Evolutionary conservation across 2,113 vertebrate genomes (phyloP).

Genomic region (Clupea harengus): DNA sequence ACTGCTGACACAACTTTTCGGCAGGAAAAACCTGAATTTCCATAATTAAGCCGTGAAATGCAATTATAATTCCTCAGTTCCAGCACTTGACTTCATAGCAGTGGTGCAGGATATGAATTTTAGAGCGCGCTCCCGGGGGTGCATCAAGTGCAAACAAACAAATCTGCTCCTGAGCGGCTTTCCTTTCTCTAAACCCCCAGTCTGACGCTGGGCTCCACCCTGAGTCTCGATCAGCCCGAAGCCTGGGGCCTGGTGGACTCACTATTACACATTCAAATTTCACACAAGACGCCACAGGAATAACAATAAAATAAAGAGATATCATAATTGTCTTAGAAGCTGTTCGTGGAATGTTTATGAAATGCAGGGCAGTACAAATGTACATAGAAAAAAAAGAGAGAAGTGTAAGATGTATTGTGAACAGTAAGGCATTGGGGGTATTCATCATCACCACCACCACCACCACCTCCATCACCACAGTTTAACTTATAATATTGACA

Average conservation of each 20-base stretch:
- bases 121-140: neutral
- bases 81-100: slow-evolving; percentile 18
- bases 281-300: slow-evolving; percentile 10
- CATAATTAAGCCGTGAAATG: slow-evolving; percentile 17
- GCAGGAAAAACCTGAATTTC: slow-evolving; percentile 17
- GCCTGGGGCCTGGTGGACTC: neutral
- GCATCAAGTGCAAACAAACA: slow-evolving; percentile 4
- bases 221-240: slow-evolving; percentile 30
- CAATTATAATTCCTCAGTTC: slow-evolving; percentile 20
- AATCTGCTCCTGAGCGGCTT: neutral
- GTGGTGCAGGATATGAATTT: slow-evolving; percentile 6
- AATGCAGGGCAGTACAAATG: neutral
- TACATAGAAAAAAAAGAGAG: neutral
- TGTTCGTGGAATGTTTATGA: neutral
- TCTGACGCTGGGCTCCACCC: neutral
- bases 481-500: no score
- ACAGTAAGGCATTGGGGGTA: no score
- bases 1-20: neutral
- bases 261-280: slow-evolving; percentile 28
- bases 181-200: neutral
- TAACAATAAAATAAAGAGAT: slow-evolving; percentile 3
- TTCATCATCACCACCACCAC: no score
- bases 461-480: no score
- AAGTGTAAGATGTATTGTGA: no score
- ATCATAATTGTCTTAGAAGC: slow-evolving; percentile 20